phyloP scores from a whole-genome alignment of 2,113 vertebrate genomes.

The Chionomys nivalis region DNA sequence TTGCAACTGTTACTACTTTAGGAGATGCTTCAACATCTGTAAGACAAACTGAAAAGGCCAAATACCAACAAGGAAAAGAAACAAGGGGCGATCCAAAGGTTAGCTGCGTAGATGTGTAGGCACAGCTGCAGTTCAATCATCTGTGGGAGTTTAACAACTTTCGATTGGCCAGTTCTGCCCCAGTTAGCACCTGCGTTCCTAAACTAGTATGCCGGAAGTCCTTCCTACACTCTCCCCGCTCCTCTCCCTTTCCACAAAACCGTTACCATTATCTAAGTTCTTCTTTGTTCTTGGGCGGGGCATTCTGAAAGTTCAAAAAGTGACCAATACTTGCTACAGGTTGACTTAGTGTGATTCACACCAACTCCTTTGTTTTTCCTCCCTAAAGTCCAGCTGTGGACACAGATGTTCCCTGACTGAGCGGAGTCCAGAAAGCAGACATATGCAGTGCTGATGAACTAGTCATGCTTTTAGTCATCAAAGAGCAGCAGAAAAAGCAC shows the following conservation, averaged over 20 bases:
- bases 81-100: not conserved
- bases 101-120: not conserved
- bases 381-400: not conserved
- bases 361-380: not conserved
- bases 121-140: not conserved
- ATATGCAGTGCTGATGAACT: slow-evolving; percentile 59
- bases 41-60: not conserved
- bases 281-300: not conserved
- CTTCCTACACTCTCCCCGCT: not conserved
- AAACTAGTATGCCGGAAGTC: not conserved
- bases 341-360: not conserved
- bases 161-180: not conserved
- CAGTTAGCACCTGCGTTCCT: not conserved
- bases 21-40: not conserved
- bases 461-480: slow-evolving; percentile 69
- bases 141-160: not conserved
- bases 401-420: slow-evolving; percentile 27
- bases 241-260: too few species aligned
- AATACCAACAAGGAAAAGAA: not conserved
- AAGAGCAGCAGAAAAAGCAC: slow-evolving; percentile 72
- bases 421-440: slow-evolving; percentile 19
- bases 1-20: not conserved
- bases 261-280: not conserved
- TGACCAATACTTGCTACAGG: not conserved
- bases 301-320: slow-evolving; percentile 11